phyloP scores from a whole-genome alignment of 2,888 invertebrate species.

The Tachystola acroxantha region DNA sequence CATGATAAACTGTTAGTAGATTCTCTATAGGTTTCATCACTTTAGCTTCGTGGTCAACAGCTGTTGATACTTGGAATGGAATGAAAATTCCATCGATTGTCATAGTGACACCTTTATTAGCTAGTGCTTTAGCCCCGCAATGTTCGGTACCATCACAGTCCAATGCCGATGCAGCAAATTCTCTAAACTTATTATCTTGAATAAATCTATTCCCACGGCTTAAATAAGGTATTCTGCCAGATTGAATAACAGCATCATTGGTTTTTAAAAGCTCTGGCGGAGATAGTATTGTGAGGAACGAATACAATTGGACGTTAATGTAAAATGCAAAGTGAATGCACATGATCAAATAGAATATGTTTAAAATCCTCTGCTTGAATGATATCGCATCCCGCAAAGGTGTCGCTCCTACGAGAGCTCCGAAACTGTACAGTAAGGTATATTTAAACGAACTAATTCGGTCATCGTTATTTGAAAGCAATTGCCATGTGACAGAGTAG shows the following conservation, averaged over 20 bases:
- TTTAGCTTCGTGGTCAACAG: constrained; percentile 46
- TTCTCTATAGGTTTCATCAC: constrained; percentile 38
- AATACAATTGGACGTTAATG: constrained; percentile 47
- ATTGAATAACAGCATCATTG: constrained; percentile 39
- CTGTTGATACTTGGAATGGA: constrained; percentile 37
- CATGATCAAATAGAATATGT: constrained; percentile 42
- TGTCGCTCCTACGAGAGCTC: constrained; percentile 42
- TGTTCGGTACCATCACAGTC: constrained; percentile 36
- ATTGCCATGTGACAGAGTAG: constrained; percentile 39
- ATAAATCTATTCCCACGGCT: too few relatives aligned
- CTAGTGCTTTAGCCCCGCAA: constrained; percentile 30
- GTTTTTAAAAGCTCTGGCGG: constrained; percentile 43
- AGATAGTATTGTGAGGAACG: constrained; percentile 46
- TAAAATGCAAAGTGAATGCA: constrained; percentile 47
- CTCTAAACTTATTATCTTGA: constrained; percentile 39
- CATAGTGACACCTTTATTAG: constrained; percentile 41
- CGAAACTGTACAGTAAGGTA: constrained; percentile 45
- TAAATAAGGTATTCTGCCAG: constrained; percentile 31
- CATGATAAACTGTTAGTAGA: constrained; percentile 44
- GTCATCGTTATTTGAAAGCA: constrained; percentile 35
- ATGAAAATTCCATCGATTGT: constrained; percentile 36
- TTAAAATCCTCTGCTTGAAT: constrained; percentile 47
- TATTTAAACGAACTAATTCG: constrained; percentile 25
- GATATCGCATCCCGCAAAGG: constrained; percentile 37
- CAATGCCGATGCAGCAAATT: constrained; percentile 34